Evolutionary conservation across 2,797 vertebrate species (phyloP), one percentile per base, ranked within the genome.

Genomic region (Danio choprae): DNA sequence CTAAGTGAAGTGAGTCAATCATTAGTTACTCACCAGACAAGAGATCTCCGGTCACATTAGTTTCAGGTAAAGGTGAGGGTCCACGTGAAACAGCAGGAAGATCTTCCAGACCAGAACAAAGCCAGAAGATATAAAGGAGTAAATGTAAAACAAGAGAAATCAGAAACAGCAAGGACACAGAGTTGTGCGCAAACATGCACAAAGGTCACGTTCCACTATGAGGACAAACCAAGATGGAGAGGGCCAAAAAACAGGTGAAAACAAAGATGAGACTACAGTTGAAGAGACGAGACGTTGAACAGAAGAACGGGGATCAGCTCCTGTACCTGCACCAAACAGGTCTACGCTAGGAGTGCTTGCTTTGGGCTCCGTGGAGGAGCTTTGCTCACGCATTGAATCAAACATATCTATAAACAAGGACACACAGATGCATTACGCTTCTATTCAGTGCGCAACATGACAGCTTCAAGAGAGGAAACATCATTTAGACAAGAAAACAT

Each of bases 301-400:
- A 91, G 81, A 93, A 80, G 89, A 73, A 91, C 89, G 58, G 89
- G 84, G 90, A 88, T 90, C 87, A 89, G 87, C 92, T 92, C 89
- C 84, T 95, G 97, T 99, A 99, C 98, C 98, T 99, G 98, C 93
- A 93, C 96, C 96, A 93, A 99, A 99, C 91, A 99, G 95, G 94
- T 98, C 98, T 97, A 99, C 95, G 94, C 95, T 97, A 97, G 96
- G 95, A 91, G 97, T 95, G 93, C 94, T 97, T 86, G 96, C 93
- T 93, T 98, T 98, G 93, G 97, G 95, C 88, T 95, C 95, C 89
- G 96, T 92, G 89, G 96, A 91, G 87, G 93, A 95, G 87, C 96
- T 97, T 94, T 94, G 93, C 89, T 95, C 94, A 90, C 95, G 96
- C 94, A 95, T 94, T 91, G 97, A 95, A 91, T 98, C 97, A 98